phyloP scores from a whole-genome alignment of 2,888 invertebrate genomes.

The Zonitis immaculata region DNA sequence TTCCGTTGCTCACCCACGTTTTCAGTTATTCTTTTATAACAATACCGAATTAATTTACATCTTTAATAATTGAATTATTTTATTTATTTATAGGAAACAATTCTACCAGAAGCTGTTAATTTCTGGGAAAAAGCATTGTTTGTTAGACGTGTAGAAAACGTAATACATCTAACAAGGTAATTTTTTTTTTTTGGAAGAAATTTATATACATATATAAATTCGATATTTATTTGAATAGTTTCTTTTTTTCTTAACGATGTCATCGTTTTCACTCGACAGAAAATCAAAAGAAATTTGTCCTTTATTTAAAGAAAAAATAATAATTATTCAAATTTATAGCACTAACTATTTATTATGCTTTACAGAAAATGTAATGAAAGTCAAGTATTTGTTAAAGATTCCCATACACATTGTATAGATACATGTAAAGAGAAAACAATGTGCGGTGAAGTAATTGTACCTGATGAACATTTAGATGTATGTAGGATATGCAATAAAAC shows the following conservation, averaged over 20 bases:
- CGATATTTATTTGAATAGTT: not conserved
- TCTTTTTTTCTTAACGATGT: not conserved
- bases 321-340: not conserved
- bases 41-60: not conserved
- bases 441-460: conserved; percentile 95
- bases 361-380: conserved; percentile 82
- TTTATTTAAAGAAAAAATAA: conserved; percentile 2
- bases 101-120: conserved; percentile 83
- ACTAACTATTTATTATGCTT: conserved; percentile 21
- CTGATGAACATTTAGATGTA: conserved; percentile 88
- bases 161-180: conserved; percentile 85
- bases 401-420: conserved; percentile 82
- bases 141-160: conserved; percentile 80
- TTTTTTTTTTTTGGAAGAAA: not conserved
- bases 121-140: conserved; percentile 92
- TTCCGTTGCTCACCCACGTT: not conserved
- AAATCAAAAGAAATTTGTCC: not conserved
- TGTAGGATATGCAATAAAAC: conserved; percentile 86
- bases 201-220: not conserved
- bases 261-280: not conserved
- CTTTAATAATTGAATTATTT: not conserved
- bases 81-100: conserved; percentile 64
- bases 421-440: conserved; percentile 77
- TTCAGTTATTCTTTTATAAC: not conserved
- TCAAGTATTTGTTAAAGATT: conserved; percentile 80